Conservation (phyloP, 1,140 invertebrate species). For the Panulirus ornatus region DNA sequence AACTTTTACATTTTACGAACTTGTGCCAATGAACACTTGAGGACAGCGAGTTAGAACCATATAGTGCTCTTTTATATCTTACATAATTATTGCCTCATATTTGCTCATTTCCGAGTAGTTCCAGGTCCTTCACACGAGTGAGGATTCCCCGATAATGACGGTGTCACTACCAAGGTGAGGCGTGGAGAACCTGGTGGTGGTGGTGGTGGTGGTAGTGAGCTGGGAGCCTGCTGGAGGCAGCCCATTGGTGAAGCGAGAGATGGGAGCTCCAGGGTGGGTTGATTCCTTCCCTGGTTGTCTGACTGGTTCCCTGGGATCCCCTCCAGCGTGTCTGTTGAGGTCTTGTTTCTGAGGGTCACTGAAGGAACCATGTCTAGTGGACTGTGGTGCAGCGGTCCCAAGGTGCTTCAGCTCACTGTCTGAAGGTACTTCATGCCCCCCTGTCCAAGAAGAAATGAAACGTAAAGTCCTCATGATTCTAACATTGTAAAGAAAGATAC, state of each 20-base stretch:
- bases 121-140: constrained; percentile 57
- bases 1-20: no score
- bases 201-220: neutral
- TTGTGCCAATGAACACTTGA: no score
- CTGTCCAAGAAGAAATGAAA: constrained; percentile 3
- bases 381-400: neutral
- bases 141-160: constrained; percentile 63
- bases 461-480: no score
- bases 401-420: constrained; percentile 19
- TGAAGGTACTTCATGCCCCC: constrained; percentile 40
- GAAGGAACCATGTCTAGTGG: constrained; percentile 3
- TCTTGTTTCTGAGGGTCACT: constrained; percentile 28
- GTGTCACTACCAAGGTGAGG: constrained; percentile 46
- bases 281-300: constrained; percentile 15
- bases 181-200: constrained; percentile 44
- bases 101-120: no score
- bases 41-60: no score
- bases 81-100: no score
- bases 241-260: constrained; percentile 16
- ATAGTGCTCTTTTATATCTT: no score
- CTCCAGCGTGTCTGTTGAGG: neutral
- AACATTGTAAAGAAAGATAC: no score
- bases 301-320: neutral
- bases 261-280: constrained; percentile 21
- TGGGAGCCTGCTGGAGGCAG: neutral